These are phyloP conservation scores for Megaceryle alcyon DNA, from an alignment of 2,797 vertebrate genomes.

Conservation along the genomic window DNA sequence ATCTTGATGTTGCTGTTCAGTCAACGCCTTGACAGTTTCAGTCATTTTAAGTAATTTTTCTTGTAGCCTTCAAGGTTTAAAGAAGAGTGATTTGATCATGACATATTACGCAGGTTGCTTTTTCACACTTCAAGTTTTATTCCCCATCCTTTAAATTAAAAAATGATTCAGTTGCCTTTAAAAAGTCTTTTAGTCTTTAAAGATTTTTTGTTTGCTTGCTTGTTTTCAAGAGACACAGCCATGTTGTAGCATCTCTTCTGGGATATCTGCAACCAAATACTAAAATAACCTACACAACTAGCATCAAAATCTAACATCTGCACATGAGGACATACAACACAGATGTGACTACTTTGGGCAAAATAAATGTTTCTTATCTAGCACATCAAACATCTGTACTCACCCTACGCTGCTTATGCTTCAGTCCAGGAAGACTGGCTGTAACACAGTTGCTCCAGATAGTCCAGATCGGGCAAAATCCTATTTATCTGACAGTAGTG, in stretches of 20 bases:
- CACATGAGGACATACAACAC: not conserved
- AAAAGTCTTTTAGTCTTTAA: not conserved
- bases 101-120: not conserved
- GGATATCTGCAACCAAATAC: not conserved
- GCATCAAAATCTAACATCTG: not conserved
- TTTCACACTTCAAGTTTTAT: not conserved
- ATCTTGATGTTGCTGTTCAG: not conserved
- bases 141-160: not conserved
- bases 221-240: not conserved
- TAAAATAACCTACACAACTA: not conserved
- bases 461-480: not conserved
- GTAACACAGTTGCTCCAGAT: not conserved
- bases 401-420: not conserved
- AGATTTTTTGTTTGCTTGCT: too few relatives aligned
- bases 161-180: fast-evolving
- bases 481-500: not conserved
- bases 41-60: not conserved
- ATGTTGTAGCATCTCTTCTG: fast-evolving
- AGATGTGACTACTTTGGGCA: not conserved
- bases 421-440: not conserved
- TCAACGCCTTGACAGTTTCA: not conserved
- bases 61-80: not conserved
- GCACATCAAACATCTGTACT: not conserved
- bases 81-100: not conserved
- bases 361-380: not conserved